These are phyloP conservation scores for Cyphomyrus discorhynchus DNA, from an alignment of 2,113 vertebrate species.

Conservation along the genomic window DNA sequence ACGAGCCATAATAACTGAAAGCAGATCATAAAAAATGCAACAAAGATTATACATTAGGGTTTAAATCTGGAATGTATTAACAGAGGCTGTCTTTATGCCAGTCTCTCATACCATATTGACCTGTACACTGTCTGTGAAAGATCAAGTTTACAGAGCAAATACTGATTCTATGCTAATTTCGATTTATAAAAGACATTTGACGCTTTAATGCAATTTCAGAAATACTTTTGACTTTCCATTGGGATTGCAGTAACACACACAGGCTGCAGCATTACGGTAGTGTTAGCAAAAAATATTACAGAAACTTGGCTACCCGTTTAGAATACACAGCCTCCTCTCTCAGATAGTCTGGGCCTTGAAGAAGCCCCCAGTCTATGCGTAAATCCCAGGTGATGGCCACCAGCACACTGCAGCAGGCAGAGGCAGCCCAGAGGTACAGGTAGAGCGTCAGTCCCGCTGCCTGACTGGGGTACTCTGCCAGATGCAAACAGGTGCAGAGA, in stretches of 20 bases:
- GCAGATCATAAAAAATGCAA: neutral
- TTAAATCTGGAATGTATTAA: neutral
- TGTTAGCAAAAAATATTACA: neutral
- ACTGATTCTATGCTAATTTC: neutral
- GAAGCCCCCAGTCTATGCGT: slow-evolving; percentile 83
- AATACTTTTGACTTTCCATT: neutral
- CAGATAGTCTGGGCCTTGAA: slow-evolving; percentile 78
- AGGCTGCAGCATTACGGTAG: neutral
- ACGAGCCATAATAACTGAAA: neutral
- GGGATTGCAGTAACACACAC: neutral
- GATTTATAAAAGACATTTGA: neutral
- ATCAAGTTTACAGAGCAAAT: neutral
- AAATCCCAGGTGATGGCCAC: slow-evolving; percentile 82
- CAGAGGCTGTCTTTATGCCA: neutral
- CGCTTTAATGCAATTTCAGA: neutral
- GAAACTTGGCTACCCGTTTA: slow-evolving; percentile 59
- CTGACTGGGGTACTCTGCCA: slow-evolving; percentile 20
- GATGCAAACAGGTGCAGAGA: neutral
- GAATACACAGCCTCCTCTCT: slow-evolving; percentile 76
- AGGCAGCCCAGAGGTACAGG: slow-evolving; percentile 79
- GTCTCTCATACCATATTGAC: neutral
- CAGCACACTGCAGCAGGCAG: slow-evolving; percentile 70
- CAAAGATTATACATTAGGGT: neutral
- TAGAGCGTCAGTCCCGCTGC: slow-evolving; percentile 60
- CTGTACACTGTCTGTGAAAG: neutral